phyloP scores from a whole-genome alignment of 2,797 vertebrate genomes.

The Scarus forsteni region DNA sequence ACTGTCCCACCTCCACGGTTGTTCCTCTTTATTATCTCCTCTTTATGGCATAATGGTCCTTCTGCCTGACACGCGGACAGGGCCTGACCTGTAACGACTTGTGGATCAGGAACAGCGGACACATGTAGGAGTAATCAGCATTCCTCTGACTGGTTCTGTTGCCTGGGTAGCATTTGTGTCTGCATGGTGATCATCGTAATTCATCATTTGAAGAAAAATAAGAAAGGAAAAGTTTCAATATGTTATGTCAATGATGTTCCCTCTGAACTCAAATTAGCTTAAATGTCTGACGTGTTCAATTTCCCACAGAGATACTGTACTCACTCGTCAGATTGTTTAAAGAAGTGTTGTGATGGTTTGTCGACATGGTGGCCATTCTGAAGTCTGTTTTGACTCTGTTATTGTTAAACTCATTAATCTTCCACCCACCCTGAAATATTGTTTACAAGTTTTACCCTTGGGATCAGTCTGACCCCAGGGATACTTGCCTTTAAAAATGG shows the following conservation, averaged over 20 bases:
- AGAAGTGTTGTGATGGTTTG: background rate
- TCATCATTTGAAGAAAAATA: background rate
- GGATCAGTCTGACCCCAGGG: too few species aligned
- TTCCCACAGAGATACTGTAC: background rate
- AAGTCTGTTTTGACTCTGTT: too few species aligned
- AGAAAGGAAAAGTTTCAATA: background rate
- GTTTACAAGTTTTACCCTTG: too few species aligned
- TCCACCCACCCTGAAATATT: too few species aligned
- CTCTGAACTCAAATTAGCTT: background rate
- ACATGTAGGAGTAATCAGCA: background rate
- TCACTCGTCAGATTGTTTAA: background rate
- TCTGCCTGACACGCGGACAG: slow-evolving; percentile 17
- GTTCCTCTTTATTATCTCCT: slow-evolving; percentile 33
- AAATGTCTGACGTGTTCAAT: background rate
- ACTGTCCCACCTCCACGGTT: background rate
- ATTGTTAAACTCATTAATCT: too few species aligned
- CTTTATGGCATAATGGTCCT: slow-evolving; percentile 73
- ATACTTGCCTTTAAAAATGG: background rate
- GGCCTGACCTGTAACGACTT: slow-evolving; percentile 13
- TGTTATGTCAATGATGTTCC: too few species aligned
- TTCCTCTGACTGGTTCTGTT: background rate
- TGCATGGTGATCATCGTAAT: background rate
- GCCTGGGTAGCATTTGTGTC: background rate
- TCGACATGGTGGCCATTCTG: background rate
- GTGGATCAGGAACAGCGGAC: slow-evolving; percentile 12